Conservation (phyloP, 2,113 vertebrate species). For the Dipodomys merriami region DNA sequence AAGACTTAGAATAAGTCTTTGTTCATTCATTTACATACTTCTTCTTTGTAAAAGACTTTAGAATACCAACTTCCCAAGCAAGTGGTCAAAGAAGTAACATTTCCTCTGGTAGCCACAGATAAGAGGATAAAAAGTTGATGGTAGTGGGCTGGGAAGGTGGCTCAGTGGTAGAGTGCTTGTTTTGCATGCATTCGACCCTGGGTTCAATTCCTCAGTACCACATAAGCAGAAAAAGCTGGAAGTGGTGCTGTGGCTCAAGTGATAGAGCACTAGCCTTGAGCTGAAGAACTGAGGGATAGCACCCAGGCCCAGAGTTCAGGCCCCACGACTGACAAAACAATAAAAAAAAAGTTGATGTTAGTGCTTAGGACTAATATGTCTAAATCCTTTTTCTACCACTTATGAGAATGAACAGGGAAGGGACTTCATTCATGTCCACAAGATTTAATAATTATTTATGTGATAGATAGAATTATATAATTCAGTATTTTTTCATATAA, state of each 20-base stretch:
- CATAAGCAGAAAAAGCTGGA: no score
- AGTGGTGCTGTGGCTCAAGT: no score
- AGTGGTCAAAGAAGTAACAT: not conserved
- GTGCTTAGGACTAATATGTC: not conserved
- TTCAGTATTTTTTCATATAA: conserved; percentile 2
- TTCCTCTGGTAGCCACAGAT: not conserved
- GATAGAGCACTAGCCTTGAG: no score
- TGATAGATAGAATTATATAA: not conserved
- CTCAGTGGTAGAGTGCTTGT: no score
- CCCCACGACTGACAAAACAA: no score
- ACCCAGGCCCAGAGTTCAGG: no score
- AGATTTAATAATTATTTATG: not conserved
- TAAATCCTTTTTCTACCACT: not conserved
- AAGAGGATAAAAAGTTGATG: not conserved
- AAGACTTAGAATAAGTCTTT: not conserved
- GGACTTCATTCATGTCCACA: not conserved
- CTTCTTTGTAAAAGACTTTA: conserved; percentile 29
- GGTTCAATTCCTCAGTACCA: no score
- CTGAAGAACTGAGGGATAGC: no score
- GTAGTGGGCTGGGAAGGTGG: not conserved
- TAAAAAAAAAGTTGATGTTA: not conserved
- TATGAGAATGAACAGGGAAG: not conserved
- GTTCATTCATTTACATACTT: not conserved
- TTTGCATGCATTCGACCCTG: no score
- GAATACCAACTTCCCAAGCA: conserved; percentile 15